Evolutionary conservation across 2,888 invertebrate genomes (phyloP).

Genomic region (Mesodorylaimus sp.): DNA sequence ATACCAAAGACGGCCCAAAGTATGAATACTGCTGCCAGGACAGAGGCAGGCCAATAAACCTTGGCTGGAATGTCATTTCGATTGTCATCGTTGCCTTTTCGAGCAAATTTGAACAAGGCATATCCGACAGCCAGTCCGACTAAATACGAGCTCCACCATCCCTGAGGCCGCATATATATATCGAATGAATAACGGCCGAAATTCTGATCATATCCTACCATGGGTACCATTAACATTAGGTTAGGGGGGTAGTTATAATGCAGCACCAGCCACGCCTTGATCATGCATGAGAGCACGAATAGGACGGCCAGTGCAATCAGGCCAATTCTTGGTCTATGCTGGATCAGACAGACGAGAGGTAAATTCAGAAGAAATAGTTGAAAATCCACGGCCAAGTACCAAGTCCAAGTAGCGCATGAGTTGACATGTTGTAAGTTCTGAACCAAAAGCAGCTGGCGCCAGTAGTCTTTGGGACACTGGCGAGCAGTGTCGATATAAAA

Average conservation of each 20-base stretch:
- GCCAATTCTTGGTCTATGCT: background rate
- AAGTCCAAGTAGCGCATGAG: background rate
- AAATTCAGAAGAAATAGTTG: background rate
- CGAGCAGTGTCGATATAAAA: background rate
- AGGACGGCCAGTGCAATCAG: background rate
- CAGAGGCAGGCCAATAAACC: background rate
- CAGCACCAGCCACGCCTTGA: background rate
- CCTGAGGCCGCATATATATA: background rate
- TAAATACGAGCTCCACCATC: background rate
- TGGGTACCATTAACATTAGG: background rate
- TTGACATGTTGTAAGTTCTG: background rate
- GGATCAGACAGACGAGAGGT: background rate
- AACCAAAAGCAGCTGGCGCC: background rate
- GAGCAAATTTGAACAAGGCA: background rate
- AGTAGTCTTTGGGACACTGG: background rate
- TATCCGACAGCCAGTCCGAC: background rate
- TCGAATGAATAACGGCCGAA: background rate
- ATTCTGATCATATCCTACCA: background rate
- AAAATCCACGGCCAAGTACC: slow-evolving; percentile 2
- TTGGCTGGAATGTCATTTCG: background rate
- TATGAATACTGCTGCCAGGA: background rate
- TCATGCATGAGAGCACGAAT: background rate
- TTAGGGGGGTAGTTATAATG: background rate
- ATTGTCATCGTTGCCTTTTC: background rate
- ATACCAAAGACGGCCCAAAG: background rate